A percentile compares a stretch with the other conserved stretches of the same genome.
phyloP scores from a whole-genome alignment of 2,113 vertebrate genomes.

The Suncus etruscus region DNA sequence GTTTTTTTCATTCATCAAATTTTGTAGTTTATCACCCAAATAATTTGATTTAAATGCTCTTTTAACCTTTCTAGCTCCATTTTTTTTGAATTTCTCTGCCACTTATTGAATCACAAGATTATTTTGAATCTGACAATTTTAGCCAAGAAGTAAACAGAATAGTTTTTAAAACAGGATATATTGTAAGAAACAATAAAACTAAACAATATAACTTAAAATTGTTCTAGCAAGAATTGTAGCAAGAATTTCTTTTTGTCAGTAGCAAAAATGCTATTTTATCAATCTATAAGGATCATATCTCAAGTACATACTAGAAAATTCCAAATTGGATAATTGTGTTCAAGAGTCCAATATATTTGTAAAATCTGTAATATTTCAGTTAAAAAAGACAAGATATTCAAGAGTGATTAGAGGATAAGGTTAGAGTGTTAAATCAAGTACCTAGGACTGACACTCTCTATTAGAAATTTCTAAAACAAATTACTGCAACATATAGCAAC shows the following conservation, averaged over 20 bases:
- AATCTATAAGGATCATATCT: conserved; percentile 10
- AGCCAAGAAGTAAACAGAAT: not conserved
- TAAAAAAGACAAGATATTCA: conserved; percentile 43
- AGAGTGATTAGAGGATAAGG: not conserved
- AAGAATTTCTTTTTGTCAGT: conserved; percentile 43
- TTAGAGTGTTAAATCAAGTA: conserved; percentile 20
- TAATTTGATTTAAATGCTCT: not conserved
- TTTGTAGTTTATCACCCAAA: conserved; percentile 19
- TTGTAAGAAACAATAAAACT: conserved; percentile 15
- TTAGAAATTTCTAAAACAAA: conserved; percentile 70
- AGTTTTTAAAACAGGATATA: not conserved
- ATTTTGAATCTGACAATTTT: not conserved
- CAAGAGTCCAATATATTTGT: conserved; percentile 33
- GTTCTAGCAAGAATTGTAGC: not conserved
- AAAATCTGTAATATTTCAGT: conserved; percentile 14
- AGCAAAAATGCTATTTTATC: conserved; percentile 19
- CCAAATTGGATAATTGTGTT: conserved; percentile 33
- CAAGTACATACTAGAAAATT: conserved; percentile 25
- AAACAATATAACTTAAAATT: not conserved
- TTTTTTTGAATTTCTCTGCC: conserved; percentile 11
- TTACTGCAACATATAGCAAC: not conserved
- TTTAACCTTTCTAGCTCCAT: not conserved
- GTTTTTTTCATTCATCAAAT: not conserved
- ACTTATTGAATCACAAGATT: not conserved
- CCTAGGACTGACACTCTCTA: conserved; percentile 15